Evolutionary conservation across 2,113 vertebrate species (phyloP).

Genomic region (Cyphomyrus plagiostoma): DNA sequence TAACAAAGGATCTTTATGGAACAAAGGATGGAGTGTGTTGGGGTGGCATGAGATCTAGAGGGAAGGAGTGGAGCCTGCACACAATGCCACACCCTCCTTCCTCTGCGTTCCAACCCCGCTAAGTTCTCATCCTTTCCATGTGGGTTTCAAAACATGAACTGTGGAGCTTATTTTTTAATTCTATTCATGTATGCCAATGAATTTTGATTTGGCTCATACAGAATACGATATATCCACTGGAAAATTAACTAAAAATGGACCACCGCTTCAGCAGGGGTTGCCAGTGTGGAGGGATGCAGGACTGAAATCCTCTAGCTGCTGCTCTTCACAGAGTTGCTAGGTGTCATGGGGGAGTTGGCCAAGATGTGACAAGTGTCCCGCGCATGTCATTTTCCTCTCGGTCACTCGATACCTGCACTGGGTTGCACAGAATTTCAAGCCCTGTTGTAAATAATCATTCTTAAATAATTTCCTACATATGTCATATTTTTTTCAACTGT

Average conservation of each 20-base stretch:
- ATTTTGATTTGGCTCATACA: not conserved
- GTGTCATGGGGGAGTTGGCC: not conserved
- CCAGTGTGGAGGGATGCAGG: not conserved
- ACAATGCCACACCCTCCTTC: not conserved
- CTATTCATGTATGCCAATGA: not conserved
- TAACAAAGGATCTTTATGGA: not conserved
- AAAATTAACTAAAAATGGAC: not conserved
- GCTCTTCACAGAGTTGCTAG: not conserved
- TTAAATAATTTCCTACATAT: constrained; percentile 37
- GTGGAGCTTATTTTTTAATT: not conserved
- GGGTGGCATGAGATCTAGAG: not conserved
- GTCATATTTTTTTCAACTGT: constrained; percentile 47
- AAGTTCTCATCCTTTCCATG: not conserved
- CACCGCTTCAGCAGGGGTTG: not conserved
- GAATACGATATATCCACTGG: not conserved
- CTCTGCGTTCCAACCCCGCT: not conserved
- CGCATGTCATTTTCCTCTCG: not conserved
- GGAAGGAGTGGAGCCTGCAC: not conserved
- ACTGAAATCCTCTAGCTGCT: not conserved
- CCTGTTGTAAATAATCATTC: constrained; percentile 42
- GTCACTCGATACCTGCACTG: not conserved
- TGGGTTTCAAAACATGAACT: not conserved
- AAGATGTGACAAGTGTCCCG: not conserved
- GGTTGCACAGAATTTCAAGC: constrained; percentile 46
- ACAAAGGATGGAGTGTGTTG: not conserved